Percentiles rank a stretch among this genome's conserved stretches.
These are phyloP conservation scores for Patagioenas fasciata DNA, from an alignment of 2,113 vertebrate genomes.

Conservation along the genomic window DNA sequence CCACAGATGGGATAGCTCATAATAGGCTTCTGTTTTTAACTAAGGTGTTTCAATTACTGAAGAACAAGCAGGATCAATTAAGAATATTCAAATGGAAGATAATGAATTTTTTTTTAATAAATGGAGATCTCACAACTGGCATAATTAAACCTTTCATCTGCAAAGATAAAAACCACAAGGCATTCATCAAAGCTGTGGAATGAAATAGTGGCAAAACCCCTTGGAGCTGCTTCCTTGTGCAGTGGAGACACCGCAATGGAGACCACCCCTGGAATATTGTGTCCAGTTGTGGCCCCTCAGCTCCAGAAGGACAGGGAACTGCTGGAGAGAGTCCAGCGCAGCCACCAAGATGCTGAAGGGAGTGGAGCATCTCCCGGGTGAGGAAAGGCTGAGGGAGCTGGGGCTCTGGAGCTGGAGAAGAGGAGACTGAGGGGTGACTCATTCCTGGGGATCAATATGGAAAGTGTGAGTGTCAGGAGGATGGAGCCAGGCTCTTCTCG, in stretches of 20 bases:
- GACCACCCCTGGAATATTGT: too few species aligned
- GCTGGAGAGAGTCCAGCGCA: too few species aligned
- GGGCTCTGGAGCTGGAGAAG: too few species aligned
- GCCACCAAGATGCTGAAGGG: too few species aligned
- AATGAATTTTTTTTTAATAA: neutral
- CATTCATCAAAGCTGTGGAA: neutral
- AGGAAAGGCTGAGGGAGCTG: too few species aligned
- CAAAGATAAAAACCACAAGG: neutral
- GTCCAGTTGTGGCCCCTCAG: too few species aligned
- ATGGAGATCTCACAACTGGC: neutral
- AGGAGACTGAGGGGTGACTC: too few species aligned
- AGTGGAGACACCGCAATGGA: neutral
- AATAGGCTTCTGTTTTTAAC: neutral
- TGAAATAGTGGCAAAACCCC: neutral
- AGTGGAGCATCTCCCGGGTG: too few species aligned
- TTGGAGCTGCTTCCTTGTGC: neutral
- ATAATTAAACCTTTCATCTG: neutral
- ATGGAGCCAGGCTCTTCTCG: too few species aligned
- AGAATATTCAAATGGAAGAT: conserved; percentile 14
- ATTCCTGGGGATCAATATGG: too few species aligned
- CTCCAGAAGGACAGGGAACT: too few species aligned
- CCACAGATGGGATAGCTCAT: neutral
- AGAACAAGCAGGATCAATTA: conserved; percentile 46
- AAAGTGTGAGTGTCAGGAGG: too few species aligned
- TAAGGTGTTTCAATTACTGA: conserved; percentile 53